Conservation (phyloP, 2,113 vertebrate genomes). For the Pseudorhombus dupliciocellatus region DNA sequence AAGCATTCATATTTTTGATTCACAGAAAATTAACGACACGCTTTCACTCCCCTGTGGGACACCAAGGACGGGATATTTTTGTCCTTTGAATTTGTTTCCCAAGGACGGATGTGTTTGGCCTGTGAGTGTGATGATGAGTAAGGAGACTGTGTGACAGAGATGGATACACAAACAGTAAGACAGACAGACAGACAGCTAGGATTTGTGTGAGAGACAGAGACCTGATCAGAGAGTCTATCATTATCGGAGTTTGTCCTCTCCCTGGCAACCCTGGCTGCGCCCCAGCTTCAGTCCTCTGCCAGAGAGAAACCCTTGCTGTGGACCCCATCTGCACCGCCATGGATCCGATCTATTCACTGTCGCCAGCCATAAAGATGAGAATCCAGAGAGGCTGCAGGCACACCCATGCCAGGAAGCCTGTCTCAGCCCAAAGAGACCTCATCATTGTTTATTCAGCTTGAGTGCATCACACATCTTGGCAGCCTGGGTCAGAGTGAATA, state of each 20-base stretch:
- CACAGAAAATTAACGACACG: constrained; percentile 53
- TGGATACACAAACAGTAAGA: not conserved
- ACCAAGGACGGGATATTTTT: constrained; percentile 29
- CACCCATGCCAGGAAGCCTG: constrained; percentile 73
- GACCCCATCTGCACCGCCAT: constrained; percentile 46
- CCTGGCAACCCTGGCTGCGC: constrained; percentile 59
- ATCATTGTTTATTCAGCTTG: constrained; percentile 81
- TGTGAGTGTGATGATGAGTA: constrained; percentile 19
- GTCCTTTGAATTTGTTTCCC: constrained; percentile 59
- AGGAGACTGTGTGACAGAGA: not conserved
- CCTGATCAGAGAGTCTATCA: constrained; percentile 45
- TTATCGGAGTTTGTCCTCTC: constrained; percentile 39
- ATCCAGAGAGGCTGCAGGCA: constrained; percentile 53
- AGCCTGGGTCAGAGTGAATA: constrained; percentile 50
- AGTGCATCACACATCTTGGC: constrained; percentile 73
- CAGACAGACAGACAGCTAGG: constrained; percentile 1
- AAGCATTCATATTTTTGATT: constrained; percentile 57
- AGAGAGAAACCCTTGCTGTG: constrained; percentile 31
- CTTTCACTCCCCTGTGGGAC: constrained; percentile 55
- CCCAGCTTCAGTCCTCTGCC: constrained; percentile 50
- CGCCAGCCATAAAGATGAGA: constrained; percentile 66
- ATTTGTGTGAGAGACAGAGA: constrained; percentile 44
- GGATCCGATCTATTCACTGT: constrained; percentile 59
- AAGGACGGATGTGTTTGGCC: constrained; percentile 28
- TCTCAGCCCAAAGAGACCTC: constrained; percentile 68